Evolutionary conservation across 2,888 invertebrate genomes (phyloP).

Genomic region (Aproaerema taeniolella): DNA sequence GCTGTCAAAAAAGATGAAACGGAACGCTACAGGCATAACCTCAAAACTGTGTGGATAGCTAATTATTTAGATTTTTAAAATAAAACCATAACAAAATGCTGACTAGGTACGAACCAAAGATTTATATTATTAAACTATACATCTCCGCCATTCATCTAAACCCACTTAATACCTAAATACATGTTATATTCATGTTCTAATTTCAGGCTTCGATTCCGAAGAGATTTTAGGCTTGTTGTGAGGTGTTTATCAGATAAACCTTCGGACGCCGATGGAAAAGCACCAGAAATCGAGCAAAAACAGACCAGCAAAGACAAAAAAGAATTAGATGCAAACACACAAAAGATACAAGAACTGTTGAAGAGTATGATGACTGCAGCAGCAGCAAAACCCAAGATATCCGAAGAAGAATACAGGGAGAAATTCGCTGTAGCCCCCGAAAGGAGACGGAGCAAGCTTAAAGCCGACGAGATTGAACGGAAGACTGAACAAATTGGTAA

Average conservation of each 20-base stretch:
- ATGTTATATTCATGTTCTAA: no score
- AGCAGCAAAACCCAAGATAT: conserved; percentile 49
- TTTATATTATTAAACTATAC: no score
- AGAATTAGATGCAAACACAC: conserved; percentile 39
- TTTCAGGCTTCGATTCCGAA: conserved; percentile 26
- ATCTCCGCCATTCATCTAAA: no score
- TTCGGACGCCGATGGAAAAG: conserved; percentile 45
- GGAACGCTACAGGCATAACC: conserved; percentile 26
- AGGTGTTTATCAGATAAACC: conserved; percentile 47
- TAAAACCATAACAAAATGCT: conserved; percentile 24
- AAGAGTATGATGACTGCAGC: conserved; percentile 62
- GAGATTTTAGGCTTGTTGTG: conserved; percentile 38
- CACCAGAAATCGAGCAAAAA: conserved; percentile 26
- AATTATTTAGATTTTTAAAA: conserved; percentile 1
- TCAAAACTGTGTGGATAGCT: conserved; percentile 17
- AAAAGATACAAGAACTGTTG: conserved; percentile 61
- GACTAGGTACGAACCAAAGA: conserved; percentile 27
- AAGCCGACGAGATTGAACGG: conserved; percentile 38
- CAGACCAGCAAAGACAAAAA: conserved; percentile 28
- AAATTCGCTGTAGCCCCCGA: conserved; percentile 53
- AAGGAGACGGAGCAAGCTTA: conserved; percentile 31
- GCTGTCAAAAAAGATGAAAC: conserved; percentile 6
- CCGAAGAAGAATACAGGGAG: conserved; percentile 50
- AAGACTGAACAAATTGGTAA: conserved; percentile 61
- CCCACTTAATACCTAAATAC: conserved; percentile 2